These are phyloP conservation scores for Drosophila prosaltans DNA, from an alignment of 1,140 invertebrate genomes.

Conservation along the genomic window DNA sequence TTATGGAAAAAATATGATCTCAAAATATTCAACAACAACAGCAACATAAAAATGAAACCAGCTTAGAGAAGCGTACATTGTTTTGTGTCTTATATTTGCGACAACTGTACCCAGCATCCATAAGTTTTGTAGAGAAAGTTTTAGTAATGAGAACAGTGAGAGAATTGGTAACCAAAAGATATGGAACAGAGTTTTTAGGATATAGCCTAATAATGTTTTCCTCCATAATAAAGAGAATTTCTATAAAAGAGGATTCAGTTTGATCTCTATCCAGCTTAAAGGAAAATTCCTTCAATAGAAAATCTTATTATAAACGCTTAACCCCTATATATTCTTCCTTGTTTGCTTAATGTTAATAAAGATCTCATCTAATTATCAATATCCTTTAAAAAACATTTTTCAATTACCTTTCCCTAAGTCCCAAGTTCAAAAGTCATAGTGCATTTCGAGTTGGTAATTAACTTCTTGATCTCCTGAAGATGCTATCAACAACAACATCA, in stretches of 20 bases:
- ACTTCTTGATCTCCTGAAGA: constrained; percentile 63
- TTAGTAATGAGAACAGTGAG: background rate
- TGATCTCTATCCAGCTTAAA: background rate
- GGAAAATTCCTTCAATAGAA: background rate
- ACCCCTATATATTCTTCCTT: background rate
- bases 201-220: no score
- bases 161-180: no score
- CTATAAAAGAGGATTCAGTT: no score
- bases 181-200: no score
- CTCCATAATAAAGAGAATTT: no score
- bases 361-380: constrained; percentile 1
- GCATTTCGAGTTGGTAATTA: constrained; percentile 32
- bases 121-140: background rate
- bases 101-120: constrained; percentile 62
- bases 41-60: constrained; percentile 16
- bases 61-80: constrained; percentile 62
- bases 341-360: background rate
- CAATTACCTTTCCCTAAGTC: constrained; percentile 24
- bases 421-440: constrained; percentile 36
- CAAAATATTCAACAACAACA: constrained; percentile 57
- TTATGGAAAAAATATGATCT: constrained; percentile 73
- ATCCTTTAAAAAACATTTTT: background rate
- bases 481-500: constrained; percentile 41
- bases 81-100: constrained; percentile 26
- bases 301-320: background rate